Evolutionary conservation across 2,888 invertebrate species (phyloP), one percentile per base, ranked within the genome.

Genomic region (Nomada ferruginata): DNA sequence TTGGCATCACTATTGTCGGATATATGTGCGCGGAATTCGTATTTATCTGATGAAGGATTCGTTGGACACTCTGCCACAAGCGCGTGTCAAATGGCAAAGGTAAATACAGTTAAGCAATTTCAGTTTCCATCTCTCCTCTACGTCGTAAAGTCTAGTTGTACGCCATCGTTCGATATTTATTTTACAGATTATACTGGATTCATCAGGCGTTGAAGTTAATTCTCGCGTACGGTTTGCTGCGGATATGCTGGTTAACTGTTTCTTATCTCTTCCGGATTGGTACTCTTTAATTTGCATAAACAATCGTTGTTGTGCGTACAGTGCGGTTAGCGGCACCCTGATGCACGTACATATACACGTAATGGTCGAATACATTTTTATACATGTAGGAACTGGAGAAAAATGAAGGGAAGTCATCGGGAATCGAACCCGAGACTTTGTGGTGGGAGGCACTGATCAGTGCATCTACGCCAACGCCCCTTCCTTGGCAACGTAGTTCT

Each of bases 31-130:
- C 93, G 98, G 98, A 2, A 95, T 97, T 63, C 95, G 98, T 84
- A 95, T 96, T 0, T 98, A 97, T 92, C 94, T 98, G 13, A 94
- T 98, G 55, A 97, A 98, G 89, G 98, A 98, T 91, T 96, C 97
- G 26, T 92, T 97, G 2, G 96, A 96, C 0, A 97, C 97, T 0
- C 93, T 97, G 72, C 96, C 96, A 0, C 95, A 96, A 89, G 97
- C 95, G 9, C 92, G 93, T 65, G 90, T 93, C 64, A 94, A 92
- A 80, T 94, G 96, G 84, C 95, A 94, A 83, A 96, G 95, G 92
- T 96, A 94, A 88, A 18, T 29, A 3, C 0, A 10, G 57, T 29
- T 18, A 23, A 20, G 10, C 5, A n/a, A 2, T 9, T 15, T 42
- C 0, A 26, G 4, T 65, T 3, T 59, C 9, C 20, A 2, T 15